Base-by-base conservation (phyloP, 2,113 vertebrate species). In the Petroica traversi region DNA sequence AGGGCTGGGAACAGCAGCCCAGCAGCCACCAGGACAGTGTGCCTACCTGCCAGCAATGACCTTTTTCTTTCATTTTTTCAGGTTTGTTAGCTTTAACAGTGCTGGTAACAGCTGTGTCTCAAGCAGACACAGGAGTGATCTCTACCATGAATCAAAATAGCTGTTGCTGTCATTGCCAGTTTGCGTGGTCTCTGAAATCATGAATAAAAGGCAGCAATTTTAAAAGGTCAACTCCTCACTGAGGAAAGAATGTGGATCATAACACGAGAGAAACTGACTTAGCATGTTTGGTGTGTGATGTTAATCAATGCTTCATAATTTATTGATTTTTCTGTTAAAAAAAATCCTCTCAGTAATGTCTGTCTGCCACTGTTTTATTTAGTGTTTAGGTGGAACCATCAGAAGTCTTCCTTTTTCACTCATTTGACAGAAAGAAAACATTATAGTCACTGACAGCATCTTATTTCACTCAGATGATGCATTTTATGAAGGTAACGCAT, bases 91-190 rank as follows among this genome's bases (percentile, higher is more conserved):
- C 48, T 90, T 85, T 57, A 66, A 61, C 10, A 7, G 28, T 43
- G 38, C 34, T 43, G 71, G 17, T 26, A 64, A n/a, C 33, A 40
- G 51, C 45, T 46, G 5, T 61, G 29, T 77, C 46, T 77, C 33
- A 54, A 77, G 55, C 13, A 68, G 52, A 82, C 41, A 28, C 17
- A 18, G 24, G 11, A 49, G 43, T 23, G 33, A 71, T 72, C 90
- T 85, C n/a, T 85, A 22, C 43, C 43, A 51, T 5, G 0, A 74
- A 71, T 40, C 64, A 58, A 80, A 88, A 62, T 5, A 55, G 17
- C 17, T 51, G 14, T 13, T 33, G 16, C 43, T 40, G 36, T 0
- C 0, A 24, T 40, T 71, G 61, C 38, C 52, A 66, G 2, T 67
- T 69, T 77, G 15, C 23, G 34, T 63, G 59, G 34, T 40, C 48